Base-by-base conservation (phyloP, 1,140 invertebrate species). In the Drosophila elegans region DNA sequence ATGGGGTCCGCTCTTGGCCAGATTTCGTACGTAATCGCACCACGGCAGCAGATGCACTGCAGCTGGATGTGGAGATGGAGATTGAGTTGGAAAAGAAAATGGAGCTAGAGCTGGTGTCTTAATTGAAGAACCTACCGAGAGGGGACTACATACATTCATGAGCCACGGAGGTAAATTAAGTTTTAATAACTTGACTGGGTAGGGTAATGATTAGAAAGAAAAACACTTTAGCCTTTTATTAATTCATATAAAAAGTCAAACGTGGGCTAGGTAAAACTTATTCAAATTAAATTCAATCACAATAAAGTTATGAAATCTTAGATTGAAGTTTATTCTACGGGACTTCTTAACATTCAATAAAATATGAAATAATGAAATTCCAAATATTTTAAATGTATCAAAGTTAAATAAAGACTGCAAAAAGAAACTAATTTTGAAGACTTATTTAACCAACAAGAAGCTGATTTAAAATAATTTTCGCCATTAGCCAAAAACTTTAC, bases 31-130 rank as follows among this genome's bases (percentile, higher is more conserved):
- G 69, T 71, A 71, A 71, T 71, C 67, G 29, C 64, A 32, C 16
- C 36, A 57, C 64, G 44, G 67, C 64, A 71, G 51, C 64, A 67
- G 41, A 67, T 68, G 64, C 49, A 54, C 44, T 38, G 56, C 63
- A 57, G 63, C 55, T 41, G 63, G 36, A 61, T 10, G 12, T 29
- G 10, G 46, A 44, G 66, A 51, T 64, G 29, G 16, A 60, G 32
- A 13, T 59, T 34, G 29, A 44, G 32, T 29, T 61, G 32, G 7
- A 21, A 12, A 29, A 32, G 52, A n/a, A 7, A 42, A 12, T 63
- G 52, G 48, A 39, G 21, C 6, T 36, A 13, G 46, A 56, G 11
- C 4, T 56, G 27, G 38, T 9, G 29, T 16, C 64, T 52, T 68
- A 68, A 68, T 68, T 68, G 64, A 45, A 68, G 64, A 66, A 34